Conservation (phyloP, 2,113 vertebrate species). For the Rattus rattus region DNA sequence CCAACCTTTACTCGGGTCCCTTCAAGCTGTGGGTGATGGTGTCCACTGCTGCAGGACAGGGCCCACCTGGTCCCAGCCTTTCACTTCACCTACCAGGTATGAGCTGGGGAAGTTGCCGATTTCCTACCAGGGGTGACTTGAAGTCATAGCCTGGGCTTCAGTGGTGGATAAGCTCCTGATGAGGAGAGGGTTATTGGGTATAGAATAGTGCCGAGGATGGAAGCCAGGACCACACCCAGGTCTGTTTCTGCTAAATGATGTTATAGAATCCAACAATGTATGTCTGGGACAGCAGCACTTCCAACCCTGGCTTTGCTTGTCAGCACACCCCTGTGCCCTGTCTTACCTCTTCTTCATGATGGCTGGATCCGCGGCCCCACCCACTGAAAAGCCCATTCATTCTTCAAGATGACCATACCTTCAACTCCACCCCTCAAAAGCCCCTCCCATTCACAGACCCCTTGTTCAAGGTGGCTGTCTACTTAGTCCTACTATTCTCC, state of each 20-base stretch:
- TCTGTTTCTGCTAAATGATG: background rate
- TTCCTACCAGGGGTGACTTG: background rate
- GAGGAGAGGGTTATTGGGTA: background rate
- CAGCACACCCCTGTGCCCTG: background rate
- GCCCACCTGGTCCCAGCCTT: conserved; percentile 68
- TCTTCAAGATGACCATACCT: background rate
- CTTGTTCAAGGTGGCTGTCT: background rate
- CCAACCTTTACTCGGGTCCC: conserved; percentile 58
- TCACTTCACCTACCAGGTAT: conserved; percentile 77
- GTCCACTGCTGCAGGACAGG: conserved; percentile 77
- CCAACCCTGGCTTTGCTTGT: too few species aligned
- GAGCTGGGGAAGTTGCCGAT: background rate
- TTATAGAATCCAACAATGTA: too few species aligned
- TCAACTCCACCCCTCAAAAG: background rate
- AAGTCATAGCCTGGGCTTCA: background rate
- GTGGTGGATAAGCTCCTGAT: background rate
- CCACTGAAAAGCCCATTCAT: background rate
- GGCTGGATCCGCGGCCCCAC: background rate
- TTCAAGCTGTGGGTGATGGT: conserved; percentile 77
- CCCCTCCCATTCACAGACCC: background rate
- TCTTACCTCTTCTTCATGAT: background rate
- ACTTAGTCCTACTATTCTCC: background rate
- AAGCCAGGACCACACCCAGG: background rate
- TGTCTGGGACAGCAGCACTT: background rate
- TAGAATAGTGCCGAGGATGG: background rate